A percentile compares a stretch with the other conserved stretches of the same genome.
Conservation (phyloP, 2,113 vertebrate genomes). For the Alouatta palliata region DNA sequence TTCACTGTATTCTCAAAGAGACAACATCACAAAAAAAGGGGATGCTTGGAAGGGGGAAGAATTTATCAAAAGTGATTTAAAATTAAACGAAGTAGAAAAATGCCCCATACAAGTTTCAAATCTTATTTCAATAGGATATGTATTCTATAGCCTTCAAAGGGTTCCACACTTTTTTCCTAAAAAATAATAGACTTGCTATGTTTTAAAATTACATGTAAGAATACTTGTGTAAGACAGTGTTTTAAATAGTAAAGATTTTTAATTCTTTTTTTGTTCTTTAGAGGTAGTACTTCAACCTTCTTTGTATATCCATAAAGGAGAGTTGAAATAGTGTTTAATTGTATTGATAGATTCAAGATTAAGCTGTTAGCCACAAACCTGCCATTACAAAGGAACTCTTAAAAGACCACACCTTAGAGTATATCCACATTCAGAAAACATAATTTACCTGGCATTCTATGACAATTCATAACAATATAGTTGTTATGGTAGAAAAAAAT, state of each 20-base stretch:
- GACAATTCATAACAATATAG: slow-evolving; percentile 68
- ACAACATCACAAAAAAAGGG: slow-evolving; percentile 57
- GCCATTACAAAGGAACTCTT: slow-evolving; percentile 41
- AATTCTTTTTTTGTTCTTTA: slow-evolving; percentile 45
- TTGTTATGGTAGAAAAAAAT: slow-evolving; percentile 70
- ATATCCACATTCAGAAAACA: slow-evolving; percentile 46
- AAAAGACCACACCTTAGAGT: slow-evolving; percentile 8
- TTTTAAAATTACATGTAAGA: background rate
- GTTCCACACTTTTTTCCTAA: background rate
- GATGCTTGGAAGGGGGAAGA: background rate
- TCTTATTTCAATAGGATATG: slow-evolving; percentile 9
- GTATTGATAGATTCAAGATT: slow-evolving; percentile 59
- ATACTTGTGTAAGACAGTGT: slow-evolving; percentile 4
- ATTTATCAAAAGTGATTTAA: slow-evolving; percentile 33
- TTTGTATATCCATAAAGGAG: background rate
- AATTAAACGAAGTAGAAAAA: slow-evolving; percentile 25
- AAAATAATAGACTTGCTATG: slow-evolving; percentile 13
- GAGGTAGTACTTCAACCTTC: slow-evolving; percentile 8
- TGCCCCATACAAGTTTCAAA: slow-evolving; percentile 1
- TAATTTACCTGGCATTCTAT: slow-evolving; percentile 62
- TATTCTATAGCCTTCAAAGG: slow-evolving; percentile 45
- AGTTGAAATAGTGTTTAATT: slow-evolving; percentile 57
- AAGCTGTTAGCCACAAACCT: slow-evolving; percentile 62
- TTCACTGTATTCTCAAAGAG: slow-evolving; percentile 73
- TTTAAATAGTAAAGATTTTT: slow-evolving; percentile 44